Base-by-base conservation (phyloP, 2,113 vertebrate genomes). In the Zeus faber region DNA sequence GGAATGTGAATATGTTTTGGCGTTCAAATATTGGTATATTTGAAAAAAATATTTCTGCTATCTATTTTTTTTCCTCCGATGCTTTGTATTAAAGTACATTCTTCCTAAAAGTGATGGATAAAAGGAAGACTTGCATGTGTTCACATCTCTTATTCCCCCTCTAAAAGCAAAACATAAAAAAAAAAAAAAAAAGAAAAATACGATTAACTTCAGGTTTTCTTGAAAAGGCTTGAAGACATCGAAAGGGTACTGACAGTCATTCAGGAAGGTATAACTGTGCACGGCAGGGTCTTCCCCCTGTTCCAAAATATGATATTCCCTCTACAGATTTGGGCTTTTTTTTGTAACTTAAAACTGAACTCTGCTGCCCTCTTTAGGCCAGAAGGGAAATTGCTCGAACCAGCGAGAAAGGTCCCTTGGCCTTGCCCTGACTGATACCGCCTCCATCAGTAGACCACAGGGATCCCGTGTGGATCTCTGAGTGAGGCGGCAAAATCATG, bases 51-150 rank as follows among this genome's bases (percentile, higher is more conserved):
- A 62, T 29, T 65, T 45, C 33, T 40, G 56, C 35, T 29, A 52
- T 72, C 62, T 62, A 48, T 76, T 70, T 75, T 70, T 77, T 49
- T 43, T 67, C n/a, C n/a, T n/a, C n/a, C n/a, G n/a, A 63, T 54
- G 37, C 22, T 74, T 72, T 61, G 49, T 70, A 72, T 63, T 66
- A 49, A 80, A 79, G 79, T 78, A 84, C 75, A 77, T 80, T 86
- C 83, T 67, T 66, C 67, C 67, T 2, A 10, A 47, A 62, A 51
- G 46, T 56, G 67, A 73, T 70, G 51, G 66, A 71, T 60, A 61
- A 51, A 78, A 80, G 79, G 73, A 84, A 88, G 76, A 85, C 80
- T 76, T 69, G 50, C 27, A 45, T 52, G 53, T 62, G 44, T 54
- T 47, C 10, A 49, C 18, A 67, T 18, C 61, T 76, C 9, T 17